These are phyloP conservation scores for Apodemia zela DNA, from an alignment of 2,888 invertebrate species.

Conservation along the genomic window DNA sequence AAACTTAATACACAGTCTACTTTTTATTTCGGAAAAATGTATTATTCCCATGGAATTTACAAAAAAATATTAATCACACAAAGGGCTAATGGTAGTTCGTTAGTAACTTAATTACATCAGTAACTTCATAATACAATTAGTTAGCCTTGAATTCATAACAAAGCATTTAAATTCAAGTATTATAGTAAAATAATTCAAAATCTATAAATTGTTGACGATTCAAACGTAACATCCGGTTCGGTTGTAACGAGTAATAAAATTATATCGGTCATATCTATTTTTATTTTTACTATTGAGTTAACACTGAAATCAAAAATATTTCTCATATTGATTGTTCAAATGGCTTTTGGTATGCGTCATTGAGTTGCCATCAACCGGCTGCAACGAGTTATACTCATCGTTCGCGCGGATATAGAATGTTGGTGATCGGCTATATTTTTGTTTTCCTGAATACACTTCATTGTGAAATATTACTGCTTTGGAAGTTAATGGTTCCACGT, in stretches of 20 bases:
- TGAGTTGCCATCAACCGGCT: conserved; percentile 62
- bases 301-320: conserved; percentile 12
- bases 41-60: no score
- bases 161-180: background rate
- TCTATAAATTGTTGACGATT: background rate
- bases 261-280: conserved; percentile 6
- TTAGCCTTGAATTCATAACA: background rate
- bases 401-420: conserved; percentile 71
- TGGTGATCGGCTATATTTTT: conserved; percentile 80
- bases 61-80: no score
- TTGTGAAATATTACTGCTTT: conserved; percentile 25
- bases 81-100: no score
- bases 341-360: conserved; percentile 43
- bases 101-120: no score
- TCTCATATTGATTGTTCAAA: conserved; percentile 23
- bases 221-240: background rate
- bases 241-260: background rate
- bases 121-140: no score
- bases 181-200: background rate
- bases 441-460: conserved; percentile 37
- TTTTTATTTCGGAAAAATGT: no score
- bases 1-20: no score
- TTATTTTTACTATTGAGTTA: conserved; percentile 12
- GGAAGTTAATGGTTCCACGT: conserved; percentile 11
- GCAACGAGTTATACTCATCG: conserved; percentile 76